Percentiles rank a stretch among this genome's conserved stretches.
Evolutionary conservation across 2,113 vertebrate genomes (phyloP).

Genomic region (Carassius auratus): DNA sequence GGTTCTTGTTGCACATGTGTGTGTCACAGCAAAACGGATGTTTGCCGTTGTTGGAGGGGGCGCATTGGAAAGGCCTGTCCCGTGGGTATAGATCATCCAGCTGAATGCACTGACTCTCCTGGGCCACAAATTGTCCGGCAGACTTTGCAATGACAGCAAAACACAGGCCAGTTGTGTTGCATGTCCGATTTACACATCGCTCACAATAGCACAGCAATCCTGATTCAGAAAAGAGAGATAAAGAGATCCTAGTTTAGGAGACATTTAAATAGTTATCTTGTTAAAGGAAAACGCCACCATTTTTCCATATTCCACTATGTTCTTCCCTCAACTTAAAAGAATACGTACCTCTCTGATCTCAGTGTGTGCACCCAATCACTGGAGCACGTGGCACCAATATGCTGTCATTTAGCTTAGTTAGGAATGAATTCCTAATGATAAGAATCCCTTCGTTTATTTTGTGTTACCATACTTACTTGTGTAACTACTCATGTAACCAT

Average conservation of each 20-base stretch:
- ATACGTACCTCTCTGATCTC: too few relatives aligned
- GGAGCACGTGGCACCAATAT: too few relatives aligned
- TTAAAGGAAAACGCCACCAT: too few relatives aligned
- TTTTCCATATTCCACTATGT: too few relatives aligned
- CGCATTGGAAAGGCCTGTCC: conserved; percentile 83
- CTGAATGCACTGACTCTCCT: conserved; percentile 79
- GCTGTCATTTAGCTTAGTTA: too few relatives aligned
- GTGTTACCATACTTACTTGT: too few relatives aligned
- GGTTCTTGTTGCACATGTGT: conserved; percentile 37
- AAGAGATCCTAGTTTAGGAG: conserved; percentile 1
- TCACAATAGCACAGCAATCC: conserved; percentile 83
- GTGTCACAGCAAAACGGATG: conserved; percentile 76
- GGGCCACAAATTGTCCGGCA: conserved; percentile 72
- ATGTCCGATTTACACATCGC: conserved; percentile 83
- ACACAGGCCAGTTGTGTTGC: conserved; percentile 84
- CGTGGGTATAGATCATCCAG: conserved; percentile 78
- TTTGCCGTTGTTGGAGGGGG: conserved; percentile 72
- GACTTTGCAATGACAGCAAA: conserved; percentile 76
- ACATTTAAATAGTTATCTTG: not conserved
- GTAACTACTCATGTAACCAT: too few relatives aligned
- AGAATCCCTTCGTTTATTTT: too few relatives aligned
- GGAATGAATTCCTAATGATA: too few relatives aligned
- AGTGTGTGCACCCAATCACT: too few relatives aligned
- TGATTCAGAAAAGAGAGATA: conserved; percentile 54
- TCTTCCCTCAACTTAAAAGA: too few relatives aligned